Conservation (phyloP, 2,888 invertebrate species). For the Cosmia trapezina region DNA sequence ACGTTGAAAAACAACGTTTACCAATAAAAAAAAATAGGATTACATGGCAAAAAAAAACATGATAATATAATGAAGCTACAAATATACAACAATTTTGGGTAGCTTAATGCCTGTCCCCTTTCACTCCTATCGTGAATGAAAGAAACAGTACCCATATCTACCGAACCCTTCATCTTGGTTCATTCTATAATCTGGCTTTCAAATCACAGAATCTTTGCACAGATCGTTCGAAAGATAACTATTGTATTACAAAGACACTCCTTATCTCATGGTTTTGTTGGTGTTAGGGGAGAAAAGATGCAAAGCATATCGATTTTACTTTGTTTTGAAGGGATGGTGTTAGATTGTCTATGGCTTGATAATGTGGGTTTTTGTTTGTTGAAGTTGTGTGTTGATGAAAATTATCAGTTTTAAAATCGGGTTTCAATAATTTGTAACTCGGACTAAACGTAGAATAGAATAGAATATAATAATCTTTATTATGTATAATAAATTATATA, state of each 20-base stretch:
- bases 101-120: neutral
- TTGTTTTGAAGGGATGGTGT: neutral
- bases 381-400: neutral
- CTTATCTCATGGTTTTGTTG: slow-evolving; percentile 35
- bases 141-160: slow-evolving; percentile 9
- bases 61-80: neutral
- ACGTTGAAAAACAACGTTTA: neutral
- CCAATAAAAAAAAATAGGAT: neutral
- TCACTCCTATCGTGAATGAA: neutral
- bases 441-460: neutral
- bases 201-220: slow-evolving; percentile 39
- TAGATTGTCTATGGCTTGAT: neutral
- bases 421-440: neutral
- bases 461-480: too few relatives aligned
- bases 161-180: slow-evolving; percentile 30
- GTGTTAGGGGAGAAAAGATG: slow-evolving; percentile 16
- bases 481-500: too few relatives aligned
- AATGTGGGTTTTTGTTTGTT: slow-evolving; percentile 4
- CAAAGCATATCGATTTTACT: slow-evolving; percentile 34
- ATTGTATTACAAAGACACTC: slow-evolving; percentile 48
- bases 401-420: neutral
- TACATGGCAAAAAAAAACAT: neutral
- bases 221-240: slow-evolving; percentile 56
- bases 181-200: slow-evolving; percentile 38
- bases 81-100: neutral